Conservation (phyloP, 2,113 vertebrate genomes). For the Nycticebus coucang region DNA sequence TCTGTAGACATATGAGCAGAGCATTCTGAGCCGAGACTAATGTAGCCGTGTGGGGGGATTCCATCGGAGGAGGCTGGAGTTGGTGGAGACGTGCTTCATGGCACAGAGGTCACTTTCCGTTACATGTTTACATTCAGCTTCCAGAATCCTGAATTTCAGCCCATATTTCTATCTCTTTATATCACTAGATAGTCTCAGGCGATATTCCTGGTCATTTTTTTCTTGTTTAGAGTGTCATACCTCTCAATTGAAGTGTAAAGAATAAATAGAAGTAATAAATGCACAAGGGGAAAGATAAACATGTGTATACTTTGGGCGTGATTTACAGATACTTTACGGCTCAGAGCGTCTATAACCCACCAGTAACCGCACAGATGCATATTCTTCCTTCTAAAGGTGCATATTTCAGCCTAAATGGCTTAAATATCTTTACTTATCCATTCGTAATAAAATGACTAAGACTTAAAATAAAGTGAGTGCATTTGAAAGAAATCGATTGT, state of each 20-base stretch:
- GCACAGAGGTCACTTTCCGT: background rate
- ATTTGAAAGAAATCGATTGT: slow-evolving; percentile 59
- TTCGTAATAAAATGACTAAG: slow-evolving; percentile 71
- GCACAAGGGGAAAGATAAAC: background rate
- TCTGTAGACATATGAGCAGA: background rate
- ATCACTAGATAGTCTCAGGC: background rate
- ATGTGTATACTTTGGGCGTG: background rate
- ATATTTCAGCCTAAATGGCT: slow-evolving; percentile 72
- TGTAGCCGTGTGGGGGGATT: background rate
- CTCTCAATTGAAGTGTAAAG: background rate
- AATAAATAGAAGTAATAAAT: slow-evolving; percentile 49
- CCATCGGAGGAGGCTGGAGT: background rate
- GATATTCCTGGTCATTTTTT: background rate
- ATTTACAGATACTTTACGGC: slow-evolving; percentile 49
- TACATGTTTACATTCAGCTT: background rate
- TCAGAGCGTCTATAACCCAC: slow-evolving; percentile 44
- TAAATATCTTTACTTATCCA: slow-evolving; percentile 69
- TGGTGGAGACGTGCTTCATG: background rate
- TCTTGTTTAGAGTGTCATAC: slow-evolving; percentile 37
- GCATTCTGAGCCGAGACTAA: background rate
- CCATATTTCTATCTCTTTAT: background rate
- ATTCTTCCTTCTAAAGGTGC: slow-evolving; percentile 34
- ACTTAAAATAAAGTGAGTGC: slow-evolving; percentile 62
- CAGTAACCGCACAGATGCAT: slow-evolving; percentile 28
- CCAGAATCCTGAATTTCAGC: background rate